Base-by-base conservation (phyloP, 2,113 vertebrate species). In the Kryptolebias marmoratus region DNA sequence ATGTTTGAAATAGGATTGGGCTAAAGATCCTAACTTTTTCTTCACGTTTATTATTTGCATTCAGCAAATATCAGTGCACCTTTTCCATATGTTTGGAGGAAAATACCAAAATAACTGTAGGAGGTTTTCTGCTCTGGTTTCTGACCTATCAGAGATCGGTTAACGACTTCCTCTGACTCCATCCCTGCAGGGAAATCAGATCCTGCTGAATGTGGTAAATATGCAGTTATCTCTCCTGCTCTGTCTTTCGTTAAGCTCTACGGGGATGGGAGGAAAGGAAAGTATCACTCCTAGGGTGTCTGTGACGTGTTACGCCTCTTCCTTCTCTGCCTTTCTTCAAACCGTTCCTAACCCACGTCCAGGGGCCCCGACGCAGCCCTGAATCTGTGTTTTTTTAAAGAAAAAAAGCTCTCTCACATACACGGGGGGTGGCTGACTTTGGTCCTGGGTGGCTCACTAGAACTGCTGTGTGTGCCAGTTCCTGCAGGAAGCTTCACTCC, bases 401-500 rank as follows among this genome's bases (percentile, higher is more conserved):
- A 22, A 22, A 22, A 22, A 22, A 22, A 22, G 22, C 22, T 22
- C 22, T 22, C 22, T 22, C 22, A 22, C 22, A 22, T 22, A 22
- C 32, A 9, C 73, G 77, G 70, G 77, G 88, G 90, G 90, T 90
- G 91, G 92, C 92, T 93, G 93, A 94, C 90, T 92, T 88, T 78
- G 87, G 92, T 92, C 93, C 92, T 93, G 91, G 90, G 90, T 92
- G 93, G 89, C 89, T 92, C 82, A 59, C 71, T 69, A 93, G 89
- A 92, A 93, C 79, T 92, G 93, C 92, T 93, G 93, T 83, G 88
- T 92, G 87, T 93, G 89, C 93, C 89, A 90, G 88, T 92, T 94
- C 85, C 90, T 88, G 90, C 92, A 93, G 93, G 93, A 94, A 92
- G 88, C 85, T 68, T 4, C 65, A 87, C 83, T 93, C 94, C 93